A percentile compares a stretch with the other conserved stretches of the same genome.
phyloP scores from a whole-genome alignment of 1,140 invertebrate genomes.

The Eciton burchellii region DNA sequence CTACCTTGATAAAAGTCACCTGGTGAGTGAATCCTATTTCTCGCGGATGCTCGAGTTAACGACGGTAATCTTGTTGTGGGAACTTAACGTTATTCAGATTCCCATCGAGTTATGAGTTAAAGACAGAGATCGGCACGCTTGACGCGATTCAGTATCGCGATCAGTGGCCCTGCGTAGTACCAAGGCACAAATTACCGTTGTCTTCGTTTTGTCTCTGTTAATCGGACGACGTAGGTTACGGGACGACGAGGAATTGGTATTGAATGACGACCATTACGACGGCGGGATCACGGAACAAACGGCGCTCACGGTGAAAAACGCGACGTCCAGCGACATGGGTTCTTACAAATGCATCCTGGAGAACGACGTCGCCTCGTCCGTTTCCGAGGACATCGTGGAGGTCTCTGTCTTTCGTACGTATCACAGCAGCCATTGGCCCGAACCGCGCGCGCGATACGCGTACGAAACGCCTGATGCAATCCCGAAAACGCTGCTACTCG shows the following conservation, averaged over 20 bases:
- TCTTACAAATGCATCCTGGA: slow-evolving; percentile 92
- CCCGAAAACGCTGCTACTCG: background rate
- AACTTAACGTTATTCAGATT: background rate
- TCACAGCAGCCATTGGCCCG: background rate
- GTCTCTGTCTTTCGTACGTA: slow-evolving; percentile 93
- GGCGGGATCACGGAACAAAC: slow-evolving; percentile 91
- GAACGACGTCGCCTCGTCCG: slow-evolving; percentile 91
- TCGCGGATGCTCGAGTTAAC: background rate
- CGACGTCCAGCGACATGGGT: slow-evolving; percentile 91
- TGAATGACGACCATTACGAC: slow-evolving; percentile 89
- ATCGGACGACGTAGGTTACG: slow-evolving; percentile 88
- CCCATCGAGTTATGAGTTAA: slow-evolving; percentile 32
- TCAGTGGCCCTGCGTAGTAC: too few species aligned
- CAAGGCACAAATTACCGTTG: slow-evolving; percentile 1
- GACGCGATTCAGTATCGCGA: background rate
- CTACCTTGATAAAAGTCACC: slow-evolving; percentile 88
- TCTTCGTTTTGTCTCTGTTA: background rate
- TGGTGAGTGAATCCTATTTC: slow-evolving; percentile 89
- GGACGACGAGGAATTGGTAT: slow-evolving; percentile 89
- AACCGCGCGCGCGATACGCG: background rate
- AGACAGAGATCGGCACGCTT: background rate
- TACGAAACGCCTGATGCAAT: background rate
- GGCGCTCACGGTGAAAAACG: slow-evolving; percentile 91
- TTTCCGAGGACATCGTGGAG: slow-evolving; percentile 89
- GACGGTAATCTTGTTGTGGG: background rate